Evolutionary conservation across 53 echinoderm and acorn worm species (phyloP).

Genomic region (Temnopleurus reevesii): DNA sequence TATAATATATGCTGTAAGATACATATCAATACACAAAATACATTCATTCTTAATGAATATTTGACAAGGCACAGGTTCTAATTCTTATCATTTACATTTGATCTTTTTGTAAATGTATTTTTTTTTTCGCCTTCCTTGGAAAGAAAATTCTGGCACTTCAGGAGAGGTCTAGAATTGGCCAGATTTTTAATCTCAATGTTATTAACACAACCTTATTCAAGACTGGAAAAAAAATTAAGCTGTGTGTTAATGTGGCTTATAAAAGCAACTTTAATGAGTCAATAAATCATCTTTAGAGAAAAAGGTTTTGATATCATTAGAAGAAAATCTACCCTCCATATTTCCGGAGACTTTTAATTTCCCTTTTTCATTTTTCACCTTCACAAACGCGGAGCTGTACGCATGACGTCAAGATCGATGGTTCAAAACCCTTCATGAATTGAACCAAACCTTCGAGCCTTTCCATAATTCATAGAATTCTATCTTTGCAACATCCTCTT

Average conservation of each 20-base stretch:
- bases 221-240: background rate
- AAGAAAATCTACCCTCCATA: background rate
- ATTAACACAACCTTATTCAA: background rate
- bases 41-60: background rate
- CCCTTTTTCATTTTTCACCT: background rate
- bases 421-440: background rate
- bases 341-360: too few species aligned
- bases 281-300: background rate
- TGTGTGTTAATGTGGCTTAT: background rate
- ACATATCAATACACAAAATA: background rate
- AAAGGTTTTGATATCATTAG: background rate
- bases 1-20: background rate
- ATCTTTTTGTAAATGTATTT: too few species aligned
- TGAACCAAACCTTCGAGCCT: background rate
- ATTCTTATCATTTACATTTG: background rate
- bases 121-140: background rate
- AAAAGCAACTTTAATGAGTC: background rate
- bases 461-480: background rate
- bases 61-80: conserved; percentile 25
- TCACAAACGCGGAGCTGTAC: background rate
- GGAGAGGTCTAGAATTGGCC: background rate
- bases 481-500: background rate
- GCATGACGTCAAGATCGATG: too few species aligned
- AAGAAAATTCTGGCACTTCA: background rate
- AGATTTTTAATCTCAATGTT: background rate